Percentiles rank a stretch among this genome's conserved stretches.
These are phyloP conservation scores for Aphodius granarius DNA, from an alignment of 2,888 invertebrate genomes.

Conservation along the genomic window DNA sequence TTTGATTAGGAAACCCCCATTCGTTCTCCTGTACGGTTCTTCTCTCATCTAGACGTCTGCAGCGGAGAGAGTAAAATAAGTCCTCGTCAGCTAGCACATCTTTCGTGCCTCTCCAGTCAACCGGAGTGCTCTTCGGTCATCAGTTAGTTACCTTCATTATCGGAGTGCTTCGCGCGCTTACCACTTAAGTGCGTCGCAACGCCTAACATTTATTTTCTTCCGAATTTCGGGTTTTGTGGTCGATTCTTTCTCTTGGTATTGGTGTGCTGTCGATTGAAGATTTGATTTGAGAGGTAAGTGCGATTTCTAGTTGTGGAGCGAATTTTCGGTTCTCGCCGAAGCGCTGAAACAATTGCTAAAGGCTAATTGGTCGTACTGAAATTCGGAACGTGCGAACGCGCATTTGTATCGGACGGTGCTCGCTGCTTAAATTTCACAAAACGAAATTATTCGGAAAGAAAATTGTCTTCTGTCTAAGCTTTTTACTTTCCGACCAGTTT, in stretches of 20 bases:
- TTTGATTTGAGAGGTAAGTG: background rate
- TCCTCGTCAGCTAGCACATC: background rate
- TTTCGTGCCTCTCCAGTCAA: background rate
- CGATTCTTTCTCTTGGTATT: background rate
- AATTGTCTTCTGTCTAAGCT: too few species aligned
- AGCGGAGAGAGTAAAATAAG: background rate
- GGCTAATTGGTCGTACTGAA: background rate
- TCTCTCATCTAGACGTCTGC: background rate
- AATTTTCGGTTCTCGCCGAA: background rate
- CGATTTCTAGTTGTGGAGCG: background rate
- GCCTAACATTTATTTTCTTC: background rate
- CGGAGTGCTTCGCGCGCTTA: background rate
- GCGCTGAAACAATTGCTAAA: background rate
- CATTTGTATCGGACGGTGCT: background rate
- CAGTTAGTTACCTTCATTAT: background rate
- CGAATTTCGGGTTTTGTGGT: background rate
- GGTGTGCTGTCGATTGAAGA: background rate
- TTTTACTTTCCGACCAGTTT: too few species aligned
- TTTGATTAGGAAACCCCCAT: background rate
- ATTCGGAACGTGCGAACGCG: background rate
- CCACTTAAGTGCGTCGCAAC: background rate
- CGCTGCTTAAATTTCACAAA: background rate
- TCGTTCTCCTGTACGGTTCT: background rate
- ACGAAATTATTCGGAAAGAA: background rate
- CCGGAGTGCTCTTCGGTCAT: background rate